A percentile compares a stretch with the other conserved stretches of the same genome.
Conservation (phyloP, 2,888 invertebrate species). For the Tenodera sinensis region DNA sequence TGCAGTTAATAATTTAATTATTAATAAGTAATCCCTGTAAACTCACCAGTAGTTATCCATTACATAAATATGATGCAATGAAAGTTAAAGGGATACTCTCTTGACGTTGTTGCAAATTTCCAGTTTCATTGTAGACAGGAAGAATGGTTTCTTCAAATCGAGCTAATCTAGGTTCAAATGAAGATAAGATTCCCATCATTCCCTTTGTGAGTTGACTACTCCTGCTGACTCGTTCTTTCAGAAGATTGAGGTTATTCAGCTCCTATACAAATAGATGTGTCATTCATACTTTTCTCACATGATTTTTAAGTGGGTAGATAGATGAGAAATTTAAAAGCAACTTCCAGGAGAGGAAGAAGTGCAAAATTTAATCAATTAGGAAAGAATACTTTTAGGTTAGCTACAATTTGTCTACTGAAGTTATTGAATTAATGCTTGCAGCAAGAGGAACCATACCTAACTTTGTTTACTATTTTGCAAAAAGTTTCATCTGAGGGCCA, state of each 20-base stretch:
- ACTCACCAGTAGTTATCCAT: no score
- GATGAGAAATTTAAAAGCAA: no score
- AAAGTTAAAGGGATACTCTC: slow-evolving; percentile 60
- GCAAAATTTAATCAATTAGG: no score
- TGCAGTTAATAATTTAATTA: no score
- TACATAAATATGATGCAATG: no score
- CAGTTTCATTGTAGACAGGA: slow-evolving; percentile 93
- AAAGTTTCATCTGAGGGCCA: no score
- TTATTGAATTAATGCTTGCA: no score
- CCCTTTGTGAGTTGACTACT: slow-evolving; percentile 79
- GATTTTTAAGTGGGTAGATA: neutral
- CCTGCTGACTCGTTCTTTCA: slow-evolving; percentile 75
- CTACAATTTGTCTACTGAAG: no score
- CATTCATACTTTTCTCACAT: neutral
- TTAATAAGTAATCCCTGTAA: no score
- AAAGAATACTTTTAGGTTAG: slow-evolving; percentile 43
- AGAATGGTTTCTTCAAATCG: slow-evolving; percentile 88
- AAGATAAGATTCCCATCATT: slow-evolving; percentile 83
- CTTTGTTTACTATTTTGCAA: no score
- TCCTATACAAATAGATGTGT: slow-evolving; percentile 51
- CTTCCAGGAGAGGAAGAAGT: no score
- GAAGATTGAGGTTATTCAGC: slow-evolving; percentile 63
- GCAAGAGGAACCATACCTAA: no score
- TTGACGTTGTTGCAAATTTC: slow-evolving; percentile 84
- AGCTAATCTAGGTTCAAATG: slow-evolving; percentile 86